Percentiles rank a stretch among this genome's conserved stretches.
Evolutionary conservation across 2,797 vertebrate genomes (phyloP).

Genomic region (Platalea minor): DNA sequence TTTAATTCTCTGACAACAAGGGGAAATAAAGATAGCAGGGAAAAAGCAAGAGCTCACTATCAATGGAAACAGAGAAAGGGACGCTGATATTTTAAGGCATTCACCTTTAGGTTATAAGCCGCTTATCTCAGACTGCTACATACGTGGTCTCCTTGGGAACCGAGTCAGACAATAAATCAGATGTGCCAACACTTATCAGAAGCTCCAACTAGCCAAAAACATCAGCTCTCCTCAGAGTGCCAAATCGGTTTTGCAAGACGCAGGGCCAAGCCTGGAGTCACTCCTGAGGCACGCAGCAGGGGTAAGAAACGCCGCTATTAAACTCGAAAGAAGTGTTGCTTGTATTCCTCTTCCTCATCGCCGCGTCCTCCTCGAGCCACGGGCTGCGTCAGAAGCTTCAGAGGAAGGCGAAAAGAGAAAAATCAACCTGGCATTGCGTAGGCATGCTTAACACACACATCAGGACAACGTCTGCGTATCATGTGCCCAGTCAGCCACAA

Average conservation of each 20-base stretch:
- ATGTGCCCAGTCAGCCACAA: neutral
- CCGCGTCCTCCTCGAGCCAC: neutral
- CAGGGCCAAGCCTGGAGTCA: neutral
- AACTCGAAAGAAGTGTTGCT: neutral
- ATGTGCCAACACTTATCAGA: constrained; percentile 50
- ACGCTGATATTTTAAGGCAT: neutral
- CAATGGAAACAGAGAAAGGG: neutral
- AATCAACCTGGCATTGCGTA: neutral
- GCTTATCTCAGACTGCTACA: constrained; percentile 27
- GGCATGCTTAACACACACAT: neutral
- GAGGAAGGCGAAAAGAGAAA: neutral
- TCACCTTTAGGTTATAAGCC: constrained; percentile 52
- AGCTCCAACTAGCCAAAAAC: constrained; percentile 27
- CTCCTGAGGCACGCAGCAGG: neutral
- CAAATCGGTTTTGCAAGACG: neutral
- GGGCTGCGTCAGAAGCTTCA: neutral
- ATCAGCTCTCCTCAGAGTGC: neutral
- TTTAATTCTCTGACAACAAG: neutral
- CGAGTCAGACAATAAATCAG: constrained; percentile 54
- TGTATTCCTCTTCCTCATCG: accelerated
- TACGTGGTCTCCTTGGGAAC: constrained; percentile 69
- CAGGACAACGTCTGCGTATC: neutral
- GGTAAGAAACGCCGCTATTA: accelerated
- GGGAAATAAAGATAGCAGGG: neutral
- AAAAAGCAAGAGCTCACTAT: neutral